A percentile compares a stretch with the other conserved stretches of the same genome.
Evolutionary conservation across 2,888 invertebrate species (phyloP).

Genomic region (Branchellion lobata): DNA sequence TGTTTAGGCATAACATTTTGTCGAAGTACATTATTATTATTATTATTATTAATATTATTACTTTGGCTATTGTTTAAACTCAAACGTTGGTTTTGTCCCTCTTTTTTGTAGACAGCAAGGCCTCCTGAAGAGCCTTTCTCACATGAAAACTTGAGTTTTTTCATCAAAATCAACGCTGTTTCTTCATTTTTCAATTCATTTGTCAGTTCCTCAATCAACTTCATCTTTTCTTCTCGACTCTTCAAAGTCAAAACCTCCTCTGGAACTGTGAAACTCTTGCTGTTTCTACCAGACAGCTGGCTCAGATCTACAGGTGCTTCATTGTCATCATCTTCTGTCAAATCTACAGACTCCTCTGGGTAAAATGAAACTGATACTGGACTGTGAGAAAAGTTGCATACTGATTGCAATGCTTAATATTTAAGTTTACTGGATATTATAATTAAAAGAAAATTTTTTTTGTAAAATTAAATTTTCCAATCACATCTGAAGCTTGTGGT

Average conservation of each 20-base stretch:
- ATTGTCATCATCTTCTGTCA: conserved; percentile 36
- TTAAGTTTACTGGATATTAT: too few species aligned
- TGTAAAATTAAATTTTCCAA: too few species aligned
- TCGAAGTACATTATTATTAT: background rate
- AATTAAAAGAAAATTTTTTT: too few species aligned
- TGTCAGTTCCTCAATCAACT: background rate
- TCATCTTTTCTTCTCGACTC: background rate
- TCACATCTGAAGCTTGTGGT: too few species aligned
- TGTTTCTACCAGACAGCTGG: background rate
- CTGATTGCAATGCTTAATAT: too few species aligned
- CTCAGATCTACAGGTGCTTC: conserved; percentile 38
- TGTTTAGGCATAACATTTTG: conserved; percentile 1
- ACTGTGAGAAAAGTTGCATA: too few species aligned
- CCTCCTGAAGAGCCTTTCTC: background rate
- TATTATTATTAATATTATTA: background rate
- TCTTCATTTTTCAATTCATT: conserved; percentile 16
- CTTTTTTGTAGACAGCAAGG: background rate
- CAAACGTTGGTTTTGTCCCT: too few species aligned
- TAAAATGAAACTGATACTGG: too few species aligned
- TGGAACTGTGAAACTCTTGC: background rate
- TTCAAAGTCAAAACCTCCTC: background rate
- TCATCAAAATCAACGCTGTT: background rate
- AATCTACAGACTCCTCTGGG: conserved; percentile 13
- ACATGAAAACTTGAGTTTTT: background rate
- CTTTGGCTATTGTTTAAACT: background rate